phyloP scores from a whole-genome alignment of 1,140 invertebrate species.

The Drosophila carrolli region DNA sequence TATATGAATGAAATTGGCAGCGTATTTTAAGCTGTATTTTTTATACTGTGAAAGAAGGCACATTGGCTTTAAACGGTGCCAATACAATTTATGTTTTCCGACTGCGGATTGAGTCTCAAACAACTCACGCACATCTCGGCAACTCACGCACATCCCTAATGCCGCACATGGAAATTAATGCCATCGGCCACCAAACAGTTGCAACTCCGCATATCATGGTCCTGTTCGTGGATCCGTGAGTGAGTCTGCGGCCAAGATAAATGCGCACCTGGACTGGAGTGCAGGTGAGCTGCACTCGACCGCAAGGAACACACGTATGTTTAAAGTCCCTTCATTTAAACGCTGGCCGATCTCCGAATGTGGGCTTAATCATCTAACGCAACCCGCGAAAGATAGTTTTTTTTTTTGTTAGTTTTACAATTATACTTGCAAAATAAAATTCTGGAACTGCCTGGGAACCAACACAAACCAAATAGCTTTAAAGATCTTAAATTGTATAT shows the following conservation, averaged over 20 bases:
- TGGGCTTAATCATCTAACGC: constrained; percentile 3
- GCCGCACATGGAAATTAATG: constrained; percentile 38
- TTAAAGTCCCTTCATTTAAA: constrained; percentile 48
- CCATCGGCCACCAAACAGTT: constrained; percentile 38
- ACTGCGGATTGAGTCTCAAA: constrained; percentile 2
- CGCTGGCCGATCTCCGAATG: neutral
- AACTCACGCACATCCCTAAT: constrained; percentile 37
- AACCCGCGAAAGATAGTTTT: neutral
- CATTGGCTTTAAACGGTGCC: too few relatives aligned
- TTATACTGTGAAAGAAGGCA: too few relatives aligned
- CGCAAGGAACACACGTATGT: constrained; percentile 56
- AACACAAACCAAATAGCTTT: too few relatives aligned
- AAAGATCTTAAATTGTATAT: too few relatives aligned
- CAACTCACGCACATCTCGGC: too few relatives aligned
- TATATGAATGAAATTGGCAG: too few relatives aligned
- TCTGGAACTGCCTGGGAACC: too few relatives aligned
- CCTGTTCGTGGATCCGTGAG: constrained; percentile 22
- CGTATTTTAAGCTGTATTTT: too few relatives aligned
- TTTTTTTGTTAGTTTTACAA: too few relatives aligned
- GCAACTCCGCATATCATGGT: constrained; percentile 49
- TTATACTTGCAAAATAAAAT: too few relatives aligned
- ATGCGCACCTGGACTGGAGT: constrained; percentile 38
- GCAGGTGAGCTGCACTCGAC: constrained; percentile 57
- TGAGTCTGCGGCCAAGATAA: constrained; percentile 43
- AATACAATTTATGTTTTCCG: too few relatives aligned